Evolutionary conservation across 2,113 vertebrate species (phyloP).

Genomic region (Apteryx owenii): DNA sequence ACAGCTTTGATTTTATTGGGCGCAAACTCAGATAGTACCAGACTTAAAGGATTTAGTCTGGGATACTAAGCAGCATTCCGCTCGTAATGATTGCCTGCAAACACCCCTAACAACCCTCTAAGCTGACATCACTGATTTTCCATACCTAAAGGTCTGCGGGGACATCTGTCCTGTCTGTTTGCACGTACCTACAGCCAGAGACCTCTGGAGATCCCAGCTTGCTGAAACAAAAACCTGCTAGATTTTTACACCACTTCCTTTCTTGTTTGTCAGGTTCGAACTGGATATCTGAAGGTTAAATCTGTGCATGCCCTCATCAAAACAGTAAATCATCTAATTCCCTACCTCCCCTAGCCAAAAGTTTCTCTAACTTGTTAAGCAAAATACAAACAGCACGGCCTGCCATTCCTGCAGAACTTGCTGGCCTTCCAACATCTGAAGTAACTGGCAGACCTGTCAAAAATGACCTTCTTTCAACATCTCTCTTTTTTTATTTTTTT

Average conservation of each 20-base stretch:
- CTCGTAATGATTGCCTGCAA: not conserved
- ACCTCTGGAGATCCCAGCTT: not conserved
- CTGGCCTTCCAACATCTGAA: conserved; percentile 50
- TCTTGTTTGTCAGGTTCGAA: not conserved
- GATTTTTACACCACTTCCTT: not conserved
- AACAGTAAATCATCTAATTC: conserved; percentile 24
- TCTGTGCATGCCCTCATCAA: conserved; percentile 9
- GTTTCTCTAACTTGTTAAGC: conserved; percentile 44
- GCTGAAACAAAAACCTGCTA: not conserved
- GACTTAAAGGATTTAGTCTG: not conserved
- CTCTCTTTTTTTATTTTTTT: conserved; percentile 60
- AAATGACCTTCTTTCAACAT: conserved; percentile 79
- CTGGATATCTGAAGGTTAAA: conserved; percentile 36
- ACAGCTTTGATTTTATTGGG: not conserved
- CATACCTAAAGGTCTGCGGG: not conserved
- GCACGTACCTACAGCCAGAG: not conserved
- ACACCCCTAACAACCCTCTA: not conserved
- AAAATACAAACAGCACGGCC: conserved; percentile 47
- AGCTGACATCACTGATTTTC: not conserved
- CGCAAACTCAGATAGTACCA: not conserved
- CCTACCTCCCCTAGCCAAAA: not conserved
- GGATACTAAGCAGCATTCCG: not conserved
- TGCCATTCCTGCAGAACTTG: conserved; percentile 36
- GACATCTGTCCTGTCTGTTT: not conserved
- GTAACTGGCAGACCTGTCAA: conserved; percentile 75